Percentiles rank a stretch among this genome's conserved stretches.
Conservation (phyloP, 1,140 invertebrate species). For the Ceratina japonica region DNA sequence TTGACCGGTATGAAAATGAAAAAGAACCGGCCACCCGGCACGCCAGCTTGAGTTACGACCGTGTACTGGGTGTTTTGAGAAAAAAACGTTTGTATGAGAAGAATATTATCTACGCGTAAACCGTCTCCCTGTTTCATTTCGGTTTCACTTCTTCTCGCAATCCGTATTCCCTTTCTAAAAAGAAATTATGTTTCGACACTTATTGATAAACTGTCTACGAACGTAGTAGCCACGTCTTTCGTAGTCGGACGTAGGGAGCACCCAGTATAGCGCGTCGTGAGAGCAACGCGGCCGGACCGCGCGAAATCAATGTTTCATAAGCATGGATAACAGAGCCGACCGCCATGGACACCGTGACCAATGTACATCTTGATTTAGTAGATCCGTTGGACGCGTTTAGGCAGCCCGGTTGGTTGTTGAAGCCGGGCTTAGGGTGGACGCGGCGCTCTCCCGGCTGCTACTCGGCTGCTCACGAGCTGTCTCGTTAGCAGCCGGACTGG, state of each 20-base stretch:
- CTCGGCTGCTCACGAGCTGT: constrained; percentile 70
- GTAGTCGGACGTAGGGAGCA: constrained; percentile 58
- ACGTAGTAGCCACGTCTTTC: neutral
- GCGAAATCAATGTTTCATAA: constrained; percentile 81
- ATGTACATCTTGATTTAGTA: constrained; percentile 81
- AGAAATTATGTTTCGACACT: too few relatives aligned
- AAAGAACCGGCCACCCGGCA: constrained; percentile 52
- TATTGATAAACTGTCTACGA: neutral
- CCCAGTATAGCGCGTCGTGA: constrained; percentile 71
- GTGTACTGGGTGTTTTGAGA: constrained; percentile 57
- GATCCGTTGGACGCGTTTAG: constrained; percentile 72
- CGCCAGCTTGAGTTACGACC: constrained; percentile 47
- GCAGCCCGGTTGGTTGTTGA: constrained; percentile 66
- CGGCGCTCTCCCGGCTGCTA: constrained; percentile 61
- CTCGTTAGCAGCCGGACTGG: constrained; percentile 74
- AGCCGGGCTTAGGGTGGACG: constrained; percentile 68
- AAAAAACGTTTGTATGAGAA: neutral
- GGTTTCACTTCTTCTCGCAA: too few relatives aligned
- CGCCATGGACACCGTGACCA: constrained; percentile 77
- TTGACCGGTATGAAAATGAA: constrained; percentile 69
- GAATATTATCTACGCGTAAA: neutral
- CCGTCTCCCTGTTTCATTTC: too few relatives aligned
- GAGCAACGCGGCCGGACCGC: constrained; percentile 67
- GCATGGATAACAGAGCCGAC: constrained; percentile 75
- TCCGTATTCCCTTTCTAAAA: too few relatives aligned